Base-by-base conservation (phyloP, 2,113 vertebrate species). In the Rhagologus leucostigma region DNA sequence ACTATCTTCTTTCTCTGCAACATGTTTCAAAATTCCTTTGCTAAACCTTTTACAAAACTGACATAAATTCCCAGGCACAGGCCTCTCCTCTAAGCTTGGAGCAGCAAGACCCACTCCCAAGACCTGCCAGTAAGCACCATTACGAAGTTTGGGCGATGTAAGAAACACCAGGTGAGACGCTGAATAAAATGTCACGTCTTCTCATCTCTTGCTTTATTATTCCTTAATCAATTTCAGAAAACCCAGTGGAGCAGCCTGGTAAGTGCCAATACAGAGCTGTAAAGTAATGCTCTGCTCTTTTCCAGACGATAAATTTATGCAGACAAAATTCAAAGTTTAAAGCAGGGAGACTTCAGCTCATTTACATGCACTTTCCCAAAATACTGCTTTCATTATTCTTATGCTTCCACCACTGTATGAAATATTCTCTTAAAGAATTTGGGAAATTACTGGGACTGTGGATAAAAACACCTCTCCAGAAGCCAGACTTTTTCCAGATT, bases 381-480 rank as follows among this genome's bases (percentile, higher is more conserved):
- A 63, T 11, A 79, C 1, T 27, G 10, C 6, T 75, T 78, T 42
- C 8, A 1, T 22, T 37, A 59, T 67, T 68, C 24, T 59, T 27
- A 15, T 41, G 13, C 24, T 71, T 80, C 29, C 29, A 16, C 4
- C 18, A 59, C 42, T 49, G 21, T 12, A 39, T 49, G 9, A 15
- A 86, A 63, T 39, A 68, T 13, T 55, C 2, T 79, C 4, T 53
- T 24, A 19, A 80, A 71, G 30, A 71, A 41, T 7, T 14, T 9
- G 0, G 8, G 11, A 35, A 83, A 53, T 37, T 71, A 55, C 8
- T 59, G 1, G 7, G 4, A n/a, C 9, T 44, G 6, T n/a, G 16
- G 24, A 13, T 19, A 20, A 64, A 47, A 32, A 35, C 2, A 4
- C 32, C 29, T 55, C 4, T 67, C 27, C 41, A 53, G 10, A 82